Percentiles rank a stretch among this genome's conserved stretches.
Conservation (phyloP, 2,888 invertebrate species). For the Cephus pygmeus region DNA sequence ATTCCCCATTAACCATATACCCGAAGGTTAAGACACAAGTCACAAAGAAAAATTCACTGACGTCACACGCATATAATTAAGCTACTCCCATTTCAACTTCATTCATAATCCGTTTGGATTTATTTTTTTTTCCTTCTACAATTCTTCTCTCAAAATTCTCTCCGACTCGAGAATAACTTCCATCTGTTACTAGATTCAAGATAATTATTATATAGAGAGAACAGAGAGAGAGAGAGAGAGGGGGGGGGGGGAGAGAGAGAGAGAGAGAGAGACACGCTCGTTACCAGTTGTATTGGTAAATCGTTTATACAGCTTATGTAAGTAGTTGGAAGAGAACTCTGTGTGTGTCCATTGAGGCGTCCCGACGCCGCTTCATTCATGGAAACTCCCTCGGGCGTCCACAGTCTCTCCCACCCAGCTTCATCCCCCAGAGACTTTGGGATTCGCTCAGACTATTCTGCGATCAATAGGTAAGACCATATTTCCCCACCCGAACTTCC, state of each 20-base stretch:
- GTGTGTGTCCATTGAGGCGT: slow-evolving; percentile 8
- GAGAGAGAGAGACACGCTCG: slow-evolving; percentile 9
- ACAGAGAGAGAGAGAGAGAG: slow-evolving; percentile 6
- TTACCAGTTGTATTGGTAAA: slow-evolving; percentile 38
- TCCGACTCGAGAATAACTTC: background rate
- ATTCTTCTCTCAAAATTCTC: background rate
- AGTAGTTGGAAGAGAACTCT: slow-evolving; percentile 17
- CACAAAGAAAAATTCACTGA: too few species aligned
- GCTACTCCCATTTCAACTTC: too few species aligned
- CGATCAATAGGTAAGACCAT: too few species aligned
- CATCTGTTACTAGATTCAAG: too few species aligned
- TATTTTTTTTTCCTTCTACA: too few species aligned
- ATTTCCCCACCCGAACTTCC: too few species aligned
- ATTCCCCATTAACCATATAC: too few species aligned
- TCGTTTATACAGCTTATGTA: slow-evolving; percentile 45
- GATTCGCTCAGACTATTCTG: too few species aligned
- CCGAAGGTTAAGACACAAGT: too few species aligned
- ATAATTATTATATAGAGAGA: slow-evolving; percentile 3
- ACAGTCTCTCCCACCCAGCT: slow-evolving; percentile 3
- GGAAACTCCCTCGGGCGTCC: slow-evolving; percentile 10
- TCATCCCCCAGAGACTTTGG: background rate
- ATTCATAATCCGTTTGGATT: too few species aligned
- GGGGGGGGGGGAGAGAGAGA: slow-evolving; percentile 5
- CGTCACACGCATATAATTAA: too few species aligned
- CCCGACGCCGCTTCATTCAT: slow-evolving; percentile 1